phyloP scores from a whole-genome alignment of 1,140 invertebrate species.

The Drosophila ficusphila region DNA sequence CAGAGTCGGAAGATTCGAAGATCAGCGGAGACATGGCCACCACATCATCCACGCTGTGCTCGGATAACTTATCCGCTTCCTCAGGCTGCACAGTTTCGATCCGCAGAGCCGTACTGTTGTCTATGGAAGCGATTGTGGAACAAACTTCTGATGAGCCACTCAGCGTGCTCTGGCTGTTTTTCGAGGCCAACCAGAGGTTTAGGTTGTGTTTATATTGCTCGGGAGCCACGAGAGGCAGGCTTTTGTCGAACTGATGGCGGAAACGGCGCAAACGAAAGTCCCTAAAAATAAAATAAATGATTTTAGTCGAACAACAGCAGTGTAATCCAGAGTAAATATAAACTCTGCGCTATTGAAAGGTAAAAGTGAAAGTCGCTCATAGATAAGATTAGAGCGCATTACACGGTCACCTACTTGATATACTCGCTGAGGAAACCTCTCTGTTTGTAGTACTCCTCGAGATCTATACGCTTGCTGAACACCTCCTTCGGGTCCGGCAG shows the following conservation, averaged over 20 bases:
- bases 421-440: constrained; percentile 75
- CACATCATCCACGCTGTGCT: constrained; percentile 60
- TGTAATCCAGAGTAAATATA: neutral
- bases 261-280: constrained; percentile 75
- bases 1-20: constrained; percentile 72
- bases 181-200: constrained; percentile 51
- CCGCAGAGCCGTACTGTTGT: constrained; percentile 34
- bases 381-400: neutral
- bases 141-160: constrained; percentile 48
- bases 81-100: neutral
- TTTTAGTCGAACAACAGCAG: neutral
- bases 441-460: constrained; percentile 80
- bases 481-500: constrained; percentile 73
- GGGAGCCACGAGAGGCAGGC: constrained; percentile 59
- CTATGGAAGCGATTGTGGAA: constrained; percentile 59
- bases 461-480: constrained; percentile 64
- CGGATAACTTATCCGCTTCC: constrained; percentile 48
- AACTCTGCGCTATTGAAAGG: neutral
- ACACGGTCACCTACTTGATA: constrained; percentile 64
- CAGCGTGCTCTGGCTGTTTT: constrained; percentile 64
- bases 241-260: constrained; percentile 73
- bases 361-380: too few relatives aligned
- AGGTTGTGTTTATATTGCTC: constrained; percentile 71
- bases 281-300: constrained; percentile 36
- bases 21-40: constrained; percentile 73